A percentile compares a stretch with the other conserved stretches of the same genome.
Conservation (phyloP, 2,797 vertebrate species). For the Hirundo rustica region DNA sequence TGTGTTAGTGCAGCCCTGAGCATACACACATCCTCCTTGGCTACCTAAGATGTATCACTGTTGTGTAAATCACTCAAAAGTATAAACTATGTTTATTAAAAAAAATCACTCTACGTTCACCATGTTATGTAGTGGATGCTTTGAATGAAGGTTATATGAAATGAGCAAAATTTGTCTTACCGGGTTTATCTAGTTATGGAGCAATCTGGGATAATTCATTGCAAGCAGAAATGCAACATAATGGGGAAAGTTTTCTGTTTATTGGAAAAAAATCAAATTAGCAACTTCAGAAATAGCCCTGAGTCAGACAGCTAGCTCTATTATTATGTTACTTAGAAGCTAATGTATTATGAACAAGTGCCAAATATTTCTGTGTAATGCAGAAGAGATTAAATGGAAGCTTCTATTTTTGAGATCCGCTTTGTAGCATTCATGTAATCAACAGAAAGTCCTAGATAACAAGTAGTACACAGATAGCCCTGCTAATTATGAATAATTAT, state of each 20-base stretch:
- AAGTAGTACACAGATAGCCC: slow-evolving; percentile 40
- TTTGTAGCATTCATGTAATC: slow-evolving; percentile 27
- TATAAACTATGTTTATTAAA: slow-evolving; percentile 7
- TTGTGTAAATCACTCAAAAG: neutral
- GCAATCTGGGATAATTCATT: slow-evolving; percentile 45
- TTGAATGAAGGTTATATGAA: slow-evolving; percentile 7
- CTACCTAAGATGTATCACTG: neutral
- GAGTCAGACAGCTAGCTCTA: slow-evolving; percentile 57
- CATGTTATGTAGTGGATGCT: neutral
- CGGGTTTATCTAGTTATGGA: slow-evolving; percentile 30
- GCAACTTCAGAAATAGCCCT: slow-evolving; percentile 60
- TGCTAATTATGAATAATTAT: slow-evolving; percentile 56
- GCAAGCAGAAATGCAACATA: slow-evolving; percentile 33
- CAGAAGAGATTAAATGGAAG: slow-evolving; percentile 63
- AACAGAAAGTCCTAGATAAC: slow-evolving; percentile 62
- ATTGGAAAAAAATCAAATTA: slow-evolving; percentile 64
- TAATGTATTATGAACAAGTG: slow-evolving; percentile 68
- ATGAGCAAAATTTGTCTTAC: slow-evolving; percentile 24
- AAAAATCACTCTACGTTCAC: slow-evolving; percentile 3
- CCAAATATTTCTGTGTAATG: slow-evolving; percentile 64
- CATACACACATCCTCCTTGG: neutral
- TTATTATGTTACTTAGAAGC: slow-evolving; percentile 68
- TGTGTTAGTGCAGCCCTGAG: neutral
- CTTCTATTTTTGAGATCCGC: slow-evolving; percentile 60
- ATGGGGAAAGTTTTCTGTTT: slow-evolving; percentile 56